phyloP scores from a whole-genome alignment of 2,888 invertebrate species.

The Desoria tigrina region DNA sequence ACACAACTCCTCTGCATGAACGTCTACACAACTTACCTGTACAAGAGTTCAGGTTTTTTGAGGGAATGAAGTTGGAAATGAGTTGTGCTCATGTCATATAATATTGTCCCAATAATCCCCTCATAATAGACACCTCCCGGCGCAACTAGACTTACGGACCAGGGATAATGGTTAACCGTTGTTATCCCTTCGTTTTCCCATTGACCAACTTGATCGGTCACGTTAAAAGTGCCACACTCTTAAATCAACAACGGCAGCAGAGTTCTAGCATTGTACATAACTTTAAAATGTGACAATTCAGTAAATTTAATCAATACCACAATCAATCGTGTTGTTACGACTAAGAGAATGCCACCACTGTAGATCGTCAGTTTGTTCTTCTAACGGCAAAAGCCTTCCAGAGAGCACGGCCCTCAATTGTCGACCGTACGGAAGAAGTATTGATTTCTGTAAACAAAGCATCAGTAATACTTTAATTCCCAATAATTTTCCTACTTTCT shows the following conservation, averaged over 20 bases:
- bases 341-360: conserved; percentile 45
- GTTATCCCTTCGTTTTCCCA: conserved; percentile 45
- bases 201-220: conserved; percentile 20
- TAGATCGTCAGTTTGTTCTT: conserved; percentile 22
- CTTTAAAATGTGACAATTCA: background rate
- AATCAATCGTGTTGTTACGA: conserved; percentile 45
- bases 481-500: background rate
- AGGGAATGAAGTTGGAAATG: no score
- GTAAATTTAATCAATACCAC: conserved; percentile 31
- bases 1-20: no score
- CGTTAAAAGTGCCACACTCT: conserved; percentile 44
- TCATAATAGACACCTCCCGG: conserved; percentile 37
- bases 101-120: no score
- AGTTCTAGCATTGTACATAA: no score
- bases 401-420: conserved; percentile 36
- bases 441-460: conserved; percentile 27
- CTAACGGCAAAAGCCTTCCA: conserved; percentile 20
- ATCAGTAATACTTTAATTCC: background rate
- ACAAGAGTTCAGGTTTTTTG: no score
- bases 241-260: conserved; percentile 7
- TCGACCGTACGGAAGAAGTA: conserved; percentile 38
- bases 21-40: no score
- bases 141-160: conserved; percentile 46
- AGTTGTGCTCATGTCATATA: no score
- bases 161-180: conserved; percentile 41